Percentiles rank a stretch among this genome's conserved stretches.
These are phyloP conservation scores for Drosophila rufa DNA, from an alignment of 1,140 invertebrate genomes.

Conservation along the genomic window DNA sequence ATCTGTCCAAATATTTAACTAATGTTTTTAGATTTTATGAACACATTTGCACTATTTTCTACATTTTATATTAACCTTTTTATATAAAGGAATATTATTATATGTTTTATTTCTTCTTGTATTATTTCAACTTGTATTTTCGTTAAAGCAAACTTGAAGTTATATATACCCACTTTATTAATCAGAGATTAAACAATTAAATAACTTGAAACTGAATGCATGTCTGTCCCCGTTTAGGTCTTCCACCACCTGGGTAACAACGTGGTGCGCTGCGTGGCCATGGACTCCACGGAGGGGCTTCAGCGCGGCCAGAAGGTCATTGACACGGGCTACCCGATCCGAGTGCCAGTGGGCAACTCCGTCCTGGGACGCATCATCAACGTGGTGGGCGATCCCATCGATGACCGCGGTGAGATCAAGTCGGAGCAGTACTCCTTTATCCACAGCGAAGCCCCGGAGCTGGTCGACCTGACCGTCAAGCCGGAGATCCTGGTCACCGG, in stretches of 20 bases:
- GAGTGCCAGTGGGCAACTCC: constrained; percentile 92
- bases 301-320: constrained; percentile 90
- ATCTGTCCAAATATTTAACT: not conserved
- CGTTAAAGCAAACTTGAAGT: too few species aligned
- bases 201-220: too few species aligned
- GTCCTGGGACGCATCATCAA: constrained; percentile 94
- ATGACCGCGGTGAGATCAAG: constrained; percentile 97
- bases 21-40: too few species aligned
- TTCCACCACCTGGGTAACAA: constrained; percentile 95
- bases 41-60: too few species aligned
- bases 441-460: constrained; percentile 98
- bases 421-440: constrained; percentile 97
- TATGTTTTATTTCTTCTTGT: too few species aligned
- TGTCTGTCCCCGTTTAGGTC: constrained; percentile 85
- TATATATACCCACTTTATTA: too few species aligned
- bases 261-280: constrained; percentile 93
- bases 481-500: constrained; percentile 98
- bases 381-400: constrained; percentile 98
- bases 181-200: too few species aligned
- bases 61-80: too few species aligned
- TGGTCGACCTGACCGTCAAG: constrained; percentile 98
- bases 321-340: constrained; percentile 92
- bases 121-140: too few species aligned
- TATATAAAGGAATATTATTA: too few species aligned
- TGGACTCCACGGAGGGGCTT: constrained; percentile 91